Evolutionary conservation across 2,888 invertebrate genomes (phyloP).

Genomic region (Eupithecia subfuscata): DNA sequence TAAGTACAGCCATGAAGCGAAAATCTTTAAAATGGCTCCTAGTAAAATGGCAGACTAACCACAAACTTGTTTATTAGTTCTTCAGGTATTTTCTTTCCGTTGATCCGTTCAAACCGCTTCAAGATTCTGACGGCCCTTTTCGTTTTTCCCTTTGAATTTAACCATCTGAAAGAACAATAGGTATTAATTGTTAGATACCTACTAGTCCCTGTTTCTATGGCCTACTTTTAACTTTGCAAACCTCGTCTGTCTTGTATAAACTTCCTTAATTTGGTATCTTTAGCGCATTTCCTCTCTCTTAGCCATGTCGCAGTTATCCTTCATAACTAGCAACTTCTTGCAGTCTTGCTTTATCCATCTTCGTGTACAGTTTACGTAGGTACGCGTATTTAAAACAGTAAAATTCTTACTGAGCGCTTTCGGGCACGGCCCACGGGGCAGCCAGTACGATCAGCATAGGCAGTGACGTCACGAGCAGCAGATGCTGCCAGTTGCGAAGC

Average conservation of each 20-base stretch:
- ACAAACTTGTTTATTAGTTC: slow-evolving; percentile 63
- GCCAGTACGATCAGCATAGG: slow-evolving; percentile 59
- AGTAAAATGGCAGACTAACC: slow-evolving; percentile 49
- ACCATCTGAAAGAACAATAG: slow-evolving; percentile 55
- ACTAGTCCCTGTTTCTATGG: background rate
- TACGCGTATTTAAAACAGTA: background rate
- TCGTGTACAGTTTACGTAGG: too few relatives aligned
- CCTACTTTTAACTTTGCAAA: background rate
- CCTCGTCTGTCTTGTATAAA: background rate
- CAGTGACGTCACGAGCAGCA: slow-evolving; percentile 59
- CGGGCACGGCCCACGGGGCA: slow-evolving; percentile 63
- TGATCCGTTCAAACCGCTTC: slow-evolving; percentile 63
- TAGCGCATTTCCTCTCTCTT: too few relatives aligned
- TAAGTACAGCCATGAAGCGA: background rate
- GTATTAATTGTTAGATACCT: background rate
- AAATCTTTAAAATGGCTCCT: background rate
- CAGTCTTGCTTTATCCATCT: too few relatives aligned
- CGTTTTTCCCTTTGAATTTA: slow-evolving; percentile 57
- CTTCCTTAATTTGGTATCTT: too few relatives aligned
- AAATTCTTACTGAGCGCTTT: slow-evolving; percentile 60
- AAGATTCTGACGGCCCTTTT: slow-evolving; percentile 62
- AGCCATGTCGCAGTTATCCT: too few relatives aligned
- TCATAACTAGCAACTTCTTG: too few relatives aligned
- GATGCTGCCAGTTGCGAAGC: slow-evolving; percentile 63
- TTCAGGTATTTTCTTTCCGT: slow-evolving; percentile 62